phyloP scores from a whole-genome alignment of 1,140 invertebrate species.

The Plodia interpunctella region DNA sequence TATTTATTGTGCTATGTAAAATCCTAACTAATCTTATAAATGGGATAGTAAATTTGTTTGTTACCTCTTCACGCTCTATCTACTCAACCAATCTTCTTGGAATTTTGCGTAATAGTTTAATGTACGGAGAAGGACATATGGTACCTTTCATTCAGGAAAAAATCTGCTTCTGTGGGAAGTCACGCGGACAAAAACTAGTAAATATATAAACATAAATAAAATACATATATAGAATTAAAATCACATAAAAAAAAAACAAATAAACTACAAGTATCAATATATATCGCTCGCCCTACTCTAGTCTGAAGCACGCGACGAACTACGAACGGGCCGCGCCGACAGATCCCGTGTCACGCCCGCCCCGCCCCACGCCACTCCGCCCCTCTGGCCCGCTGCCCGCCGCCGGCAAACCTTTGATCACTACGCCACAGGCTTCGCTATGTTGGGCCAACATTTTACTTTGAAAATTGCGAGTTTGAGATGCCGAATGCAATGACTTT shows the following conservation, averaged over 20 bases:
- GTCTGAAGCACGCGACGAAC: conserved; percentile 47
- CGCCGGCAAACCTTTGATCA: background rate
- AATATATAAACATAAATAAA: background rate
- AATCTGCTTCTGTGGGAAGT: no score
- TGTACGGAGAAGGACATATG: no score
- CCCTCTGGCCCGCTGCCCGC: background rate
- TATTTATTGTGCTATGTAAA: no score
- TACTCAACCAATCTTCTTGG: no score
- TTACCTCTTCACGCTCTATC: no score
- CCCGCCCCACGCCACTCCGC: conserved; percentile 23
- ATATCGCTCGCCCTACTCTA: conserved; percentile 23
- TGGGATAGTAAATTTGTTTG: no score
- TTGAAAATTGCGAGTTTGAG: background rate
- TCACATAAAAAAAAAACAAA: conserved; percentile 11
- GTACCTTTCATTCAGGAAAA: no score
- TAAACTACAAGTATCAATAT: conserved; percentile 27
- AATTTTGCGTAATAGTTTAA: no score
- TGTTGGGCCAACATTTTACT: background rate
- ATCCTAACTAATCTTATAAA: no score
- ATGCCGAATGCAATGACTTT: no score
- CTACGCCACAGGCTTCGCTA: no score
- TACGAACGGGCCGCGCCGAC: conserved; percentile 44
- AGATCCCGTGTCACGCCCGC: conserved; percentile 46
- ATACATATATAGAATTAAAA: background rate
- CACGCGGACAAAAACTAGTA: background rate